These are phyloP conservation scores for Drosophila mulleri DNA, from an alignment of 2,888 invertebrate species.

Conservation along the genomic window DNA sequence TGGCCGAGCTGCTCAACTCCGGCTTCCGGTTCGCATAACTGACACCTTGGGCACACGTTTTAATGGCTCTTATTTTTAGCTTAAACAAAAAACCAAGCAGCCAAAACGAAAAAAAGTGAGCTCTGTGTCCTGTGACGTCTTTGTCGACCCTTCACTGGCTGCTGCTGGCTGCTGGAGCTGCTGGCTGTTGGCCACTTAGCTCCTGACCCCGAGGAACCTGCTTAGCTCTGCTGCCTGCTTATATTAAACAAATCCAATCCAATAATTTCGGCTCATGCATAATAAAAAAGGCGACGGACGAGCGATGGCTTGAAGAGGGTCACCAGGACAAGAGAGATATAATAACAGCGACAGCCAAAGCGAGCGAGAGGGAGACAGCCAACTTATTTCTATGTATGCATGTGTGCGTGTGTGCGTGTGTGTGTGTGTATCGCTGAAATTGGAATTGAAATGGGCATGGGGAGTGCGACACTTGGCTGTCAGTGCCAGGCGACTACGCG, in stretches of 20 bases:
- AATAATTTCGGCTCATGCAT: constrained; percentile 64
- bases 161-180: constrained; percentile 32
- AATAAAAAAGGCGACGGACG: constrained; percentile 67
- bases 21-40: background rate
- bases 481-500: constrained; percentile 57
- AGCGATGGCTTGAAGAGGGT: constrained; percentile 56
- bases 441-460: constrained; percentile 29
- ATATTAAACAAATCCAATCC: constrained; percentile 61
- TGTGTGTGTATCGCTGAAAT: constrained; percentile 24
- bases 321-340: constrained; percentile 18
- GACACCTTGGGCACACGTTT: constrained; percentile 23
- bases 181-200: constrained; percentile 47
- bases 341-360: background rate
- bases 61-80: constrained; percentile 30
- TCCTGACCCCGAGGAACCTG: constrained; percentile 33
- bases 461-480: constrained; percentile 69
- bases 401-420: constrained; percentile 17
- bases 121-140: constrained; percentile 12
- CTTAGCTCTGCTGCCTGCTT: constrained; percentile 46
- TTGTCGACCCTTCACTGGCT: constrained; percentile 22
- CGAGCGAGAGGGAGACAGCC: background rate
- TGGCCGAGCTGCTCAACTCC: background rate
- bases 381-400: background rate
- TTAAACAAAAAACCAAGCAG: background rate
- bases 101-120: background rate